A percentile compares a stretch with the other conserved stretches of the same genome.
Conservation (phyloP, 2,797 vertebrate species). For the Anomalospiza imberbis region DNA sequence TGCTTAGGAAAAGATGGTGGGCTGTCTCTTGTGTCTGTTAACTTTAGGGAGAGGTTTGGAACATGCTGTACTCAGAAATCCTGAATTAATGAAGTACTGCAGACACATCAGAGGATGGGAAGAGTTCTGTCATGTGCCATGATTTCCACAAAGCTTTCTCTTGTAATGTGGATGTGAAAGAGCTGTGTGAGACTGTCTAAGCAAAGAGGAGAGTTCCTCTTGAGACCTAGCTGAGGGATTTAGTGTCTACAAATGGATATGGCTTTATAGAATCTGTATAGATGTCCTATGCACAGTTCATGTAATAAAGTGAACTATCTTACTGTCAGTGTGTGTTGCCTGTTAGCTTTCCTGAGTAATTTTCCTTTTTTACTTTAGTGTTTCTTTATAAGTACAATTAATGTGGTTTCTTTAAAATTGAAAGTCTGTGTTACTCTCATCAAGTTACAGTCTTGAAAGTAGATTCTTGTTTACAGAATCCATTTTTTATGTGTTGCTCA, state of each 20-base stretch:
- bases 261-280: neutral
- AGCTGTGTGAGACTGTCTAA: neutral
- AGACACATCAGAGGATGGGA: neutral
- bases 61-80: neutral
- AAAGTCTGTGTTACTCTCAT: neutral
- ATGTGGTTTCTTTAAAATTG: neutral
- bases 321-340: neutral
- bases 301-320: neutral
- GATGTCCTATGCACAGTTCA: neutral
- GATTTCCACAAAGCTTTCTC: neutral
- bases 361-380: neutral
- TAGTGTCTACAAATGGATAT: neutral
- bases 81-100: neutral
- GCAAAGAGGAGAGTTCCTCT: neutral
- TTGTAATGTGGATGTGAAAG: neutral
- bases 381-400: neutral
- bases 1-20: neutral
- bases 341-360: neutral
- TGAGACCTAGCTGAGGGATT: neutral
- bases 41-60: neutral
- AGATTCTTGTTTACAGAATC: slow-evolving; percentile 14
- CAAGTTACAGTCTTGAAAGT: neutral
- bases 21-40: neutral
- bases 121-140: neutral
- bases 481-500: neutral